phyloP scores from a whole-genome alignment of 2,113 vertebrate species.

The Sialia sialis region DNA sequence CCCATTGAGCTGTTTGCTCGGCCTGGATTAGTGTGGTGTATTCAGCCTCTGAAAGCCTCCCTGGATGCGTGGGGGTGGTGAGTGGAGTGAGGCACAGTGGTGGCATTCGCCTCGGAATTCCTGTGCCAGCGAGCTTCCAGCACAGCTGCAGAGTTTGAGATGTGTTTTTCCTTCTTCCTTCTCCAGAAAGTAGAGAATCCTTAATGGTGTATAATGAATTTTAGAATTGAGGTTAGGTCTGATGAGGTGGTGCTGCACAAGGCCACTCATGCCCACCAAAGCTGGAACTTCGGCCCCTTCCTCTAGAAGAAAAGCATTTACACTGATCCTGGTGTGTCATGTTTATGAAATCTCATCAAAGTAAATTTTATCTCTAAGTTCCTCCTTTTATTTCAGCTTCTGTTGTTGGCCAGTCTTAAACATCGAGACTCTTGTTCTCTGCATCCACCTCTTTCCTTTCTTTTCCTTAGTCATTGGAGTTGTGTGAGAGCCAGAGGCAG shows the following conservation, averaged over 20 bases:
- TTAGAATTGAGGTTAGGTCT: neutral
- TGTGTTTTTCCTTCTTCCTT: fast-evolving
- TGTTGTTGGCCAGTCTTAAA: too few species aligned
- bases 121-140: neutral
- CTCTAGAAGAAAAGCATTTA: neutral
- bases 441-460: neutral
- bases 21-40: neutral
- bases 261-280: neutral
- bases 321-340: fast-evolving
- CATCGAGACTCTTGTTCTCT: fast-evolving
- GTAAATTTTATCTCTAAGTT: neutral
- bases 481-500: neutral
- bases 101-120: neutral
- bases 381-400: neutral
- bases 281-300: neutral
- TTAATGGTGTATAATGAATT: neutral
- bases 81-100: too few species aligned
- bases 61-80: neutral
- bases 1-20: neutral
- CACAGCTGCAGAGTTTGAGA: fast-evolving
- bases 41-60: neutral
- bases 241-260: neutral
- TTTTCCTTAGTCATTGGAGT: neutral
- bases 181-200: neutral
- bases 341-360: fast-evolving